phyloP scores from a whole-genome alignment of 2,113 vertebrate species.

The Perca schrenkii region DNA sequence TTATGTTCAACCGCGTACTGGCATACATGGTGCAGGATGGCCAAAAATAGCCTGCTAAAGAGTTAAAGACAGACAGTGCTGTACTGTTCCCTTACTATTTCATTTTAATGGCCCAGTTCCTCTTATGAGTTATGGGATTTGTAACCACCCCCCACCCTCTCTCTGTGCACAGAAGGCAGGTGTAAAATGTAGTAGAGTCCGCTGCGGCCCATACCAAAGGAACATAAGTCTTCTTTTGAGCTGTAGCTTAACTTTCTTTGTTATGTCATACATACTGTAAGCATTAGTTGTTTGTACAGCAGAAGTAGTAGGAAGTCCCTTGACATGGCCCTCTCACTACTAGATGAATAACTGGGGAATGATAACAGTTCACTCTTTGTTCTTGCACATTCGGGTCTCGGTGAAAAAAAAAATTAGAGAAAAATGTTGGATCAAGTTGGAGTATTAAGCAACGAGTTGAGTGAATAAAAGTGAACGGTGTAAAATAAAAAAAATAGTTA shows the following conservation, averaged over 20 bases:
- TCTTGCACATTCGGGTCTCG: conserved; percentile 9
- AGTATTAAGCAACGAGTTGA: neutral
- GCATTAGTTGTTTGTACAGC: conserved; percentile 49
- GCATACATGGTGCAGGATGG: conserved; percentile 61
- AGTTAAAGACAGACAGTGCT: conserved; percentile 64
- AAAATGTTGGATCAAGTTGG: conserved; percentile 18
- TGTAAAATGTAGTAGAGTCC: conserved; percentile 56
- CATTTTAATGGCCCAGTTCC: conserved; percentile 70
- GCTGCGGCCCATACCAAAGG: conserved; percentile 17
- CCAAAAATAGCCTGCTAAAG: conserved; percentile 72
- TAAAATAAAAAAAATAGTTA: neutral
- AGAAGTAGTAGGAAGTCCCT: conserved; percentile 61
- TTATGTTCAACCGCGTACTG: conserved; percentile 77
- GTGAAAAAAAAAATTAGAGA: neutral
- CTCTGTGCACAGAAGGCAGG: conserved; percentile 54
- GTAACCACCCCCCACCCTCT: neutral
- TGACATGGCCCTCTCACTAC: conserved; percentile 24
- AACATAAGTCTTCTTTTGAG: conserved; percentile 49
- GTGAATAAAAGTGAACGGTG: conserved; percentile 17
- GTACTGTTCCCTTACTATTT: conserved; percentile 66
- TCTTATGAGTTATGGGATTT: conserved; percentile 67
- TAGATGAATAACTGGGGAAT: conserved; percentile 43
- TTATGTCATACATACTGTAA: conserved; percentile 40
- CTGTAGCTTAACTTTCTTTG: conserved; percentile 32
- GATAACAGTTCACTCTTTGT: conserved; percentile 55